A percentile compares a stretch with the other conserved stretches of the same genome.
Evolutionary conservation across 2,888 invertebrate species (phyloP).

Genomic region (Spilarctia lutea): DNA sequence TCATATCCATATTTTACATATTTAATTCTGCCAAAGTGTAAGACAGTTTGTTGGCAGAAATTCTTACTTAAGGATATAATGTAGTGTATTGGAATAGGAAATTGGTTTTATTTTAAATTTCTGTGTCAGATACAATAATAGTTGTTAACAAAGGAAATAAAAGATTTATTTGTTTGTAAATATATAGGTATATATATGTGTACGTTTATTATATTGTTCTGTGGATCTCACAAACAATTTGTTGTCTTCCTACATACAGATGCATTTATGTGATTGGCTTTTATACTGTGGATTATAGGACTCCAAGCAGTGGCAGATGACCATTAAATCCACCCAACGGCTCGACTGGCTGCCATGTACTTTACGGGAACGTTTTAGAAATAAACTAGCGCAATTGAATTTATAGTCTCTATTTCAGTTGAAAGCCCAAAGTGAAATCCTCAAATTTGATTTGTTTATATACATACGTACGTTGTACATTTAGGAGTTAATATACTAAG

Average conservation of each 20-base stretch:
- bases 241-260: background rate
- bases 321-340: background rate
- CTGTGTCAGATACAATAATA: too few relatives aligned
- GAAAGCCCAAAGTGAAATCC: background rate
- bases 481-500: too few relatives aligned
- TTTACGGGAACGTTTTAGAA: background rate
- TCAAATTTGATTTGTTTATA: background rate
- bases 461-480: background rate
- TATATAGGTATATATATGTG: too few relatives aligned
- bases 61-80: too few relatives aligned
- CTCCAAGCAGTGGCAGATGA: background rate
- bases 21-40: too few relatives aligned
- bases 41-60: too few relatives aligned
- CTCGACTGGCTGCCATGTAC: background rate
- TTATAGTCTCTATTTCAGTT: background rate
- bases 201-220: too few relatives aligned
- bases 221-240: background rate
- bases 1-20: too few relatives aligned
- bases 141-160: too few relatives aligned
- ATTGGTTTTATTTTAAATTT: too few relatives aligned
- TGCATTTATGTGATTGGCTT: background rate
- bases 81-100: too few relatives aligned
- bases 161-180: too few relatives aligned
- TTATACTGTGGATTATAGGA: background rate
- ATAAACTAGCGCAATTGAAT: background rate